Evolutionary conservation across 2,797 vertebrate genomes (phyloP).

Genomic region (Anguilla pacifica): DNA sequence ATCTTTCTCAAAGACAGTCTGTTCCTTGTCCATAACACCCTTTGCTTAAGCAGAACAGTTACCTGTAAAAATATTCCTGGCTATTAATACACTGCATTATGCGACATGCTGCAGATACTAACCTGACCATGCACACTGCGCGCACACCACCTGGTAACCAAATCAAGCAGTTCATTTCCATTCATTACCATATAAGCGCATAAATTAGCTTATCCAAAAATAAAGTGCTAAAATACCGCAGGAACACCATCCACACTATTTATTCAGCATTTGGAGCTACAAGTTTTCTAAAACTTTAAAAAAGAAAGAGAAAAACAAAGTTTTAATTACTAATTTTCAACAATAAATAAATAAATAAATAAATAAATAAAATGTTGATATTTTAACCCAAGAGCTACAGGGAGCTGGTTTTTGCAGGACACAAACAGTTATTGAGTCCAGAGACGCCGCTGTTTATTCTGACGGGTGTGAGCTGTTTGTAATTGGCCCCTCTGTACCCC

Average conservation of each 20-base stretch:
- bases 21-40: background rate
- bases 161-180: background rate
- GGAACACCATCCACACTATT: background rate
- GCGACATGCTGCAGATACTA: background rate
- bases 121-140: background rate
- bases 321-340: background rate
- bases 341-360: background rate
- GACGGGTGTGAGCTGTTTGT: slow-evolving; percentile 28
- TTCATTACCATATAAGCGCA: background rate
- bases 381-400: background rate
- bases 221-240: background rate
- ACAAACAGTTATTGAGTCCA: slow-evolving; percentile 1
- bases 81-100: background rate
- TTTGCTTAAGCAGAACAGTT: background rate
- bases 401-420: background rate
- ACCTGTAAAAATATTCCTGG: slow-evolving; percentile 10
- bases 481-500: slow-evolving; percentile 20
- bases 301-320: background rate
- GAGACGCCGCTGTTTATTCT: slow-evolving; percentile 28
- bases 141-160: background rate
- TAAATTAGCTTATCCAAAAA: background rate
- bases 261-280: background rate
- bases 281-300: background rate
- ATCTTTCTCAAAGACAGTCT: background rate
- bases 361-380: background rate